These are phyloP conservation scores for Neolamprologus multifasciatus DNA, from an alignment of 2,797 vertebrate species.

Conservation along the genomic window DNA sequence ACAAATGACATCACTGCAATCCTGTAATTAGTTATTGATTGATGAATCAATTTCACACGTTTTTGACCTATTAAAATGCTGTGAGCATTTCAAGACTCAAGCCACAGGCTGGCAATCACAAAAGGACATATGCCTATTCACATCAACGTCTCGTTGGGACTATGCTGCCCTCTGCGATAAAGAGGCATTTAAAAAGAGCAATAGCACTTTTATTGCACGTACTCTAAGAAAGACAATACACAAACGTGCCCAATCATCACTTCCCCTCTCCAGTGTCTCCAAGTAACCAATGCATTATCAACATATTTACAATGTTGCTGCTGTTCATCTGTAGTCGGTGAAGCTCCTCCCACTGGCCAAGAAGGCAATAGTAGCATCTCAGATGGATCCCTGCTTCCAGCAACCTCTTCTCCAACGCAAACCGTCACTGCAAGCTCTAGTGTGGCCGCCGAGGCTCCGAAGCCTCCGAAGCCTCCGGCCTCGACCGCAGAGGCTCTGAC, in stretches of 20 bases:
- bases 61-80: background rate
- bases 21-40: constrained; percentile 23
- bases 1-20: background rate
- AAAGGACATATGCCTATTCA: background rate
- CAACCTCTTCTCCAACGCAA: constrained; percentile 71
- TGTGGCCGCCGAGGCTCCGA: constrained; percentile 67
- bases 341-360: constrained; percentile 76
- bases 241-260: background rate
- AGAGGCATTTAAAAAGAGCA: background rate
- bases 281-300: background rate
- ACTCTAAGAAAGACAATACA: background rate
- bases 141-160: background rate
- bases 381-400: constrained; percentile 68
- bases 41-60: background rate
- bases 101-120: background rate
- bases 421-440: constrained; percentile 64
- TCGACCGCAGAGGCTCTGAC: constrained; percentile 69
- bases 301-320: constrained; percentile 14
- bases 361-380: constrained; percentile 70
- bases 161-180: background rate
- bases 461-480: constrained; percentile 70
- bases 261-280: background rate
- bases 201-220: background rate
- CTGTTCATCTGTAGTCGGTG: constrained; percentile 56
- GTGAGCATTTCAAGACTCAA: background rate